Evolutionary conservation across 2,888 invertebrate species (phyloP), one percentile per base, ranked within the genome.

Genomic region (Choristoneura rosaceana): DNA sequence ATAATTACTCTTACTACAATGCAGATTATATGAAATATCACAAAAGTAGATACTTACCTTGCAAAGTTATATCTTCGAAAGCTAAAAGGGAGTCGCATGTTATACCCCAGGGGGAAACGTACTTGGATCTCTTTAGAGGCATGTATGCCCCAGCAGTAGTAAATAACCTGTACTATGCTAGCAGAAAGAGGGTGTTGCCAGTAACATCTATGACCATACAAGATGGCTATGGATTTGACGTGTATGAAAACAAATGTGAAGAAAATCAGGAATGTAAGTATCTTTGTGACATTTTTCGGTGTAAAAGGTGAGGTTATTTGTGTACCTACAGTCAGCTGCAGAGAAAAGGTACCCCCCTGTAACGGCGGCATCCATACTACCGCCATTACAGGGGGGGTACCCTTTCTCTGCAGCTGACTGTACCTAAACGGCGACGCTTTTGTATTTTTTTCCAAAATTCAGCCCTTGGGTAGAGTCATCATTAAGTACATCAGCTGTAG

Each of bases 31-130:
- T 58, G 9, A 71, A 68, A 17, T 71, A 71, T 41, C 67, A 41
- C 14, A 71, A 47, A 33, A 33, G 47, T n/a, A 10, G 52, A 12
- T 68, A 63, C 47, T 15, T 41, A 9, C 63, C 45, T 3, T 73
- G 73, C 38, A 12, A 41, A 41, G 14, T n/a, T 12, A n/a, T 55
- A n/a, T 17, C 66, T 10, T 17, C 14, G 7, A 47, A 1, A 52
- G 10, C 25, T 55, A 79, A 52, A 75, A 79, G 74, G 71, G 79
- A 14, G 75, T 81, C 62, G 0, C 87, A 88, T 61, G 60, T 63
- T 0, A 78, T 91, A 12, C 89, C 89, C 0, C 74, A 80, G n/a
- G 86, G 82, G 0, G 83, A 87, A 1, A 81, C 81, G 0, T 90
- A 82, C 71, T 71, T 86, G 0, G 75, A 82, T 8, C 75, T 92